phyloP scores from a whole-genome alignment of 2,113 vertebrate species.

The Heterochromis multidens region DNA sequence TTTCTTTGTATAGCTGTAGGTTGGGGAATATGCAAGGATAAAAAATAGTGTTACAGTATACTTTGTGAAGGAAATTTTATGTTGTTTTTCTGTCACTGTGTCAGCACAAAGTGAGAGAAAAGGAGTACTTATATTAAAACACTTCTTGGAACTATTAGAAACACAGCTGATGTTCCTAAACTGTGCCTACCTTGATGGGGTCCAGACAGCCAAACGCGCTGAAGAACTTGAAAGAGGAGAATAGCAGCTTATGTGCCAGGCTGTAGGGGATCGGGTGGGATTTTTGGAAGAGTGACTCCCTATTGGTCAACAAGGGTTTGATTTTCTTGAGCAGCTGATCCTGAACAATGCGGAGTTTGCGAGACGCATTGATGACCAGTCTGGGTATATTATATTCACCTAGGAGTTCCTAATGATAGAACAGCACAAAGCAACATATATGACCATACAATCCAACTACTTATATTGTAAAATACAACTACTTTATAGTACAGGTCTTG shows the following conservation, averaged over 20 bases:
- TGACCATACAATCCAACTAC: background rate
- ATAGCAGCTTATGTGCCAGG: conserved; percentile 82
- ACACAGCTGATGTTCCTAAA: background rate
- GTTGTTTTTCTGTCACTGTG: background rate
- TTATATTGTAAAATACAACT: background rate
- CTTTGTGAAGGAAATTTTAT: background rate
- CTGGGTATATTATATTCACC: conserved; percentile 76
- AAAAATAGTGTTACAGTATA: background rate
- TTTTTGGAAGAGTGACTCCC: conserved; percentile 87
- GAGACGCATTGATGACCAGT: conserved; percentile 70
- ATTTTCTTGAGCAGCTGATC: conserved; percentile 77
- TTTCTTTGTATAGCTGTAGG: conserved; percentile 78
- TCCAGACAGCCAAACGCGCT: conserved; percentile 90
- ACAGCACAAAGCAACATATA: background rate
- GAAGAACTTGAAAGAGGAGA: conserved; percentile 80
- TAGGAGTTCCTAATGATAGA: conserved; percentile 80
- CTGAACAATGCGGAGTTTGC: conserved; percentile 70
- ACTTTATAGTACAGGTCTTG: background rate
- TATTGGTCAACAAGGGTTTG: conserved; percentile 79
- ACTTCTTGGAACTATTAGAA: background rate
- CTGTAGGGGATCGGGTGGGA: conserved; percentile 78
- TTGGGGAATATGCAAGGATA: background rate
- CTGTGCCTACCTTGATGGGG: conserved; percentile 82
- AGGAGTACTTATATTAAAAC: background rate
- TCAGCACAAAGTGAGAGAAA: background rate